Base-by-base conservation (phyloP, 2,888 invertebrate species). In the Eristalinus aeneus region DNA sequence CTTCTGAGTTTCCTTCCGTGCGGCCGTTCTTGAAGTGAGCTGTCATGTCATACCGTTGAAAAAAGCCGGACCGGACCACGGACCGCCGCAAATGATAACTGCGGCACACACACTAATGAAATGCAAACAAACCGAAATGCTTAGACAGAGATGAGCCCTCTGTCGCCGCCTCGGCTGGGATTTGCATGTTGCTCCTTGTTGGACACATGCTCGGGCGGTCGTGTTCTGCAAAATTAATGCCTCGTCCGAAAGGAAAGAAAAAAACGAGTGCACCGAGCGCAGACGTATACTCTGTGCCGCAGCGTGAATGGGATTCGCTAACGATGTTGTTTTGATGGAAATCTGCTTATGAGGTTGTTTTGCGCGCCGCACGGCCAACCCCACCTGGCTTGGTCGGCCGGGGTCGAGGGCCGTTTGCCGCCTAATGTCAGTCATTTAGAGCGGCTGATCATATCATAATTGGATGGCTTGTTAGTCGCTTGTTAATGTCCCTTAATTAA, bases 311-410 rank as follows among this genome's bases (percentile, higher is more conserved):
- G 56, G 16, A 81, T 73, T 69, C 81, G 76, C 81, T 85, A 85
- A 85, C 85, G 85, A 85, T 85, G 81, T 85, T 85, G 85, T 85
- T 80, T 76, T 85, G 76, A 76, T 81, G 81, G 10, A 85, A 85
- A 85, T 81, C 72, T 81, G 76, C 76, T 85, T 58, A 74, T 81
- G 54, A 80, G 46, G 68, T 60, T 80, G 73, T 73, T 80, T 69
- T 73, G 36, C 34, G 46, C 58, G 39, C 12, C 12, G 39, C 12
- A n/a, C 39, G 39, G 39, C 6, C 46, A 46, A 46, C 46, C 46
- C 34, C 34, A 34, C 34, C 9, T 9, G 34, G 12, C n/a, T 1
- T 53, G 16, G 23, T 11, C 56, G 23, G 56, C 22, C 23, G 2
- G 23, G 5, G 12, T 12, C 56, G 56, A 56, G 23, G 46, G 58